phyloP scores from a whole-genome alignment of 2,113 vertebrate genomes.

The Alaudala cheleensis region DNA sequence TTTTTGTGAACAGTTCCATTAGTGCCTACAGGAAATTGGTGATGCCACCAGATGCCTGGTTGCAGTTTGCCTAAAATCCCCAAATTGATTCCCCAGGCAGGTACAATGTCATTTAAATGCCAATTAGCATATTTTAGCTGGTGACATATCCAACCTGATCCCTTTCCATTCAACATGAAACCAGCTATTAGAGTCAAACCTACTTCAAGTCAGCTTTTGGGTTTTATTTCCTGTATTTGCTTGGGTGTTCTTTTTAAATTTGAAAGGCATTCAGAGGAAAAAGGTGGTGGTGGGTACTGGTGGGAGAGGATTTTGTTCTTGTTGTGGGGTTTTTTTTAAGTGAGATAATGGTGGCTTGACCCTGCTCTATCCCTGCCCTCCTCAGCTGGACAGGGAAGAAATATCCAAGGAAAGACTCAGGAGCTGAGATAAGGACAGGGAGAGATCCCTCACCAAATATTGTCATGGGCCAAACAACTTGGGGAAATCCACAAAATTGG shows the following conservation, averaged over 20 bases:
- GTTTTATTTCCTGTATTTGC: background rate
- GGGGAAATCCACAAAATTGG: background rate
- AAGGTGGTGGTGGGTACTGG: background rate
- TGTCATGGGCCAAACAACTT: background rate
- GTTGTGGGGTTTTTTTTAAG: background rate
- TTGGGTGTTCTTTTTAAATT: background rate
- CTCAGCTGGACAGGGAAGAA: background rate
- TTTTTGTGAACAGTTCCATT: background rate
- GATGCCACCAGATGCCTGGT: background rate
- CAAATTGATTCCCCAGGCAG: background rate
- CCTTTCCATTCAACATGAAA: background rate
- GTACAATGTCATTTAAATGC: background rate
- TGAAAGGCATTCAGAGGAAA: background rate
- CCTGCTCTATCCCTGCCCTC: background rate
- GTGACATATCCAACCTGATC: background rate
- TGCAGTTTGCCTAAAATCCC: background rate
- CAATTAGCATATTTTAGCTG: background rate
- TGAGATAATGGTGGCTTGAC: background rate
- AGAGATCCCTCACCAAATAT: background rate
- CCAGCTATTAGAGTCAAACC: background rate
- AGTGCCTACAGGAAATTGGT: fast-evolving
- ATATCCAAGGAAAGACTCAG: background rate
- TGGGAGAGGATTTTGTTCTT: fast-evolving
- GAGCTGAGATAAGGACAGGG: background rate
- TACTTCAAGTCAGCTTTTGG: background rate